Evolutionary conservation across 1,140 invertebrate species (phyloP).

Genomic region (Hestina assimilis): DNA sequence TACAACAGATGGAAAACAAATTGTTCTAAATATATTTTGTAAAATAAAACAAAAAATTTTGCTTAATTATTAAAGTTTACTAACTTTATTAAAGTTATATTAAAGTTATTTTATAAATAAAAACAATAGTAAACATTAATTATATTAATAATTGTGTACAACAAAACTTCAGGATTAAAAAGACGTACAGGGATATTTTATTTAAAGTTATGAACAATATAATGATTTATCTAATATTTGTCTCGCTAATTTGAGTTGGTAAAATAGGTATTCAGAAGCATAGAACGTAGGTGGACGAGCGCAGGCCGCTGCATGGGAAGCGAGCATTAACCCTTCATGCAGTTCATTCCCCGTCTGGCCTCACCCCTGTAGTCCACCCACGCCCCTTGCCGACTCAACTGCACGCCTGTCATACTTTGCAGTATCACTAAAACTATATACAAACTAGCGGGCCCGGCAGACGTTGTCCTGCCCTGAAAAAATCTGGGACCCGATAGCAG

Average conservation of each 20-base stretch:
- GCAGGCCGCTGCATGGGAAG: conserved; percentile 68
- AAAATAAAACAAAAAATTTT: no score
- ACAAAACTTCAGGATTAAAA: no score
- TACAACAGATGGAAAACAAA: no score
- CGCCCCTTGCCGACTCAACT: conserved; percentile 52
- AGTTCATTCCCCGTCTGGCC: conserved; percentile 79
- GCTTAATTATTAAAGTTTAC: no score
- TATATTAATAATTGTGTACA: no score
- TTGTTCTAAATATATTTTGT: no score
- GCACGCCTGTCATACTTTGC: conserved; percentile 52
- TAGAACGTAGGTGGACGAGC: conserved; percentile 53
- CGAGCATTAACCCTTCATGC: conserved; percentile 75
- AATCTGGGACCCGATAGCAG: no score
- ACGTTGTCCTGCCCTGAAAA: no score
- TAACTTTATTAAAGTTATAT: no score
- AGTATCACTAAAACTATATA: conserved; percentile 31
- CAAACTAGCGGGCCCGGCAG: no score
- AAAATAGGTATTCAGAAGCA: conserved; percentile 43
- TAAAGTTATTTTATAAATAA: no score
- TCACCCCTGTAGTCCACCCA: conserved; percentile 65
- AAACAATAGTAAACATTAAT: no score
- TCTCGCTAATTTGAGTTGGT: conserved; percentile 34
- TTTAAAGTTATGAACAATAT: not conserved
- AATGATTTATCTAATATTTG: not conserved
- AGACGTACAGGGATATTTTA: not conserved